Evolutionary conservation across 1,140 invertebrate species (phyloP).

Genomic region (Drosophila ananassae): DNA sequence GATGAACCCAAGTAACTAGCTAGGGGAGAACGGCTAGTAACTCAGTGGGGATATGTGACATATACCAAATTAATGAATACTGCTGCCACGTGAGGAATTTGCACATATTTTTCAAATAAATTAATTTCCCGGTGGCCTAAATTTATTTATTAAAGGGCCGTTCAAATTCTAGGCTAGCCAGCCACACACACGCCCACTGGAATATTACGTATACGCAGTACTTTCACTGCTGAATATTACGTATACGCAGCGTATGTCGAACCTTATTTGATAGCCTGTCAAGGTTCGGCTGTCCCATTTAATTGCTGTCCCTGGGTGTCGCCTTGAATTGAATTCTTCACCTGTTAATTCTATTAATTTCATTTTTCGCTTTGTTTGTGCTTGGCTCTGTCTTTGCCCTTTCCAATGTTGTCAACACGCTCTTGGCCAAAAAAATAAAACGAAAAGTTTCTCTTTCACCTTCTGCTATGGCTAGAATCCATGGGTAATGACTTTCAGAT

Average conservation of each 20-base stretch:
- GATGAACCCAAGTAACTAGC: conserved; percentile 30
- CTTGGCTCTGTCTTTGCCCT: conserved; percentile 51
- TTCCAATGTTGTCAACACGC: conserved; percentile 55
- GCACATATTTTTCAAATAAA: conserved; percentile 46
- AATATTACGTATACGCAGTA: background rate
- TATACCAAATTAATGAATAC: conserved; percentile 73
- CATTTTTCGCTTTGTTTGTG: conserved; percentile 46
- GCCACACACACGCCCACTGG: background rate
- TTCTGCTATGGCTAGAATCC: background rate
- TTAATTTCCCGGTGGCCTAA: conserved; percentile 38
- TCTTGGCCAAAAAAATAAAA: conserved; percentile 16
- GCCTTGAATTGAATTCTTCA: conserved; percentile 67
- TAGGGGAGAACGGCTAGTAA: conserved; percentile 15
- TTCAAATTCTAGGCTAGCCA: background rate
- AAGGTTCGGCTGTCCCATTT: conserved; percentile 57
- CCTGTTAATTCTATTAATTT: conserved; percentile 75
- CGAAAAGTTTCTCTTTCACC: conserved; percentile 24
- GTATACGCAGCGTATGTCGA: conserved; percentile 13
- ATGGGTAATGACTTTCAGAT: conserved; percentile 74
- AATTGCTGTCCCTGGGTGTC: conserved; percentile 57
- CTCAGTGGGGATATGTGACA: conserved; percentile 43
- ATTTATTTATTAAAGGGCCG: conserved; percentile 24
- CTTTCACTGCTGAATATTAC: background rate
- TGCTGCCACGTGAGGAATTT: conserved; percentile 44
- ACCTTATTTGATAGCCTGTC: conserved; percentile 11